Evolutionary conservation across 1,140 invertebrate species (phyloP).

Genomic region (Drosophila repleta): DNA sequence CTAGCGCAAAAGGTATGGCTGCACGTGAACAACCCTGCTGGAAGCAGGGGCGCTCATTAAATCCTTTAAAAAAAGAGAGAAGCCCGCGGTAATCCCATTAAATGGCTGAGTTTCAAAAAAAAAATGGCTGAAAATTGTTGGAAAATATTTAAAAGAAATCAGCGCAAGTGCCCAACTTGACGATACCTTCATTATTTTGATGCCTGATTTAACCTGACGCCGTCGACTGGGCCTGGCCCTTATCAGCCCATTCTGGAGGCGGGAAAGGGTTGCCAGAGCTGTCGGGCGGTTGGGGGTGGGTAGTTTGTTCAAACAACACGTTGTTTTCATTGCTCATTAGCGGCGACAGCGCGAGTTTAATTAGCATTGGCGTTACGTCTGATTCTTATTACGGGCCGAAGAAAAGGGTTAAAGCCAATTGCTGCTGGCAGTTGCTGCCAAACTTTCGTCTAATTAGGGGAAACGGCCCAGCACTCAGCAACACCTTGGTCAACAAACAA

Average conservation of each 20-base stretch:
- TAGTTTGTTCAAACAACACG: conserved; percentile 60
- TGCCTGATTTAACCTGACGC: conserved; percentile 78
- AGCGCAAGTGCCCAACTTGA: conserved; percentile 25
- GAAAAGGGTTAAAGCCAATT: conserved; percentile 70
- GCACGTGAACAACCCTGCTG: conserved; percentile 42
- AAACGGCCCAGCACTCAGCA: conserved; percentile 15
- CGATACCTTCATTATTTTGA: conserved; percentile 75
- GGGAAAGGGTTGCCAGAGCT: neutral
- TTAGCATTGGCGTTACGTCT: conserved; percentile 76
- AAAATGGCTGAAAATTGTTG: conserved; percentile 65
- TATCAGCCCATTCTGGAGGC: conserved; percentile 65
- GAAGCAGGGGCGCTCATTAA: conserved; percentile 30
- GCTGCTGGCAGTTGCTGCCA: conserved; percentile 61
- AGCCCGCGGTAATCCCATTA: conserved; percentile 67
- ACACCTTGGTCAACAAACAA: conserved; percentile 53
- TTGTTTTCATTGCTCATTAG: conserved; percentile 83
- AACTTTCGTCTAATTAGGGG: conserved; percentile 40
- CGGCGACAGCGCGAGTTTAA: conserved; percentile 81
- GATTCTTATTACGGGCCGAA: conserved; percentile 36
- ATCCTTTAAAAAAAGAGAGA: conserved; percentile 58
- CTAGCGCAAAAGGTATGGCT: conserved; percentile 12
- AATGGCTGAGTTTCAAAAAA: conserved; percentile 58
- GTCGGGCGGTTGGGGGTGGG: neutral
- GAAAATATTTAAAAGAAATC: conserved; percentile 78
- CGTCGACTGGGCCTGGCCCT: conserved; percentile 38